A percentile compares a stretch with the other conserved stretches of the same genome.
phyloP scores from a whole-genome alignment of 2,113 vertebrate species.

The pig (Sus scrofa) region T2T-Sscrofa CM000830.6:49389501-49390000 shows the following conservation, averaged over 20 bases:
- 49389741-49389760: conserved; percentile 29
- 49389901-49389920: conserved; percentile 42
- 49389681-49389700: conserved; percentile 14
- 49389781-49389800: conserved; percentile 44
- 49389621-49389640: conserved; percentile 29
- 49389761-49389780: conserved; percentile 23
- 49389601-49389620: conserved; percentile 52
- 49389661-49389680: conserved; percentile 29
- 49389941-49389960: conserved; percentile 50
- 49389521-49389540: conserved; percentile 56
- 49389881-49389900: conserved; percentile 13
- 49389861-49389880: conserved; percentile 31
- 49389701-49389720: background rate
- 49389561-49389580: conserved; percentile 34
- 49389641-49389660: conserved; percentile 16
- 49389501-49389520: conserved; percentile 53
- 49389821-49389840: conserved; percentile 41
- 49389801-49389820: background rate
- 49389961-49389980: conserved; percentile 48
- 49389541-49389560: conserved; percentile 35
- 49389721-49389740: conserved; percentile 34
- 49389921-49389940: conserved; percentile 62
- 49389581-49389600: conserved; percentile 44
- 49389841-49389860: conserved; percentile 45
- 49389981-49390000: conserved; percentile 59